Base-by-base conservation (phyloP, 2,797 vertebrate genomes). In the Stomatorhinus walkeri region DNA sequence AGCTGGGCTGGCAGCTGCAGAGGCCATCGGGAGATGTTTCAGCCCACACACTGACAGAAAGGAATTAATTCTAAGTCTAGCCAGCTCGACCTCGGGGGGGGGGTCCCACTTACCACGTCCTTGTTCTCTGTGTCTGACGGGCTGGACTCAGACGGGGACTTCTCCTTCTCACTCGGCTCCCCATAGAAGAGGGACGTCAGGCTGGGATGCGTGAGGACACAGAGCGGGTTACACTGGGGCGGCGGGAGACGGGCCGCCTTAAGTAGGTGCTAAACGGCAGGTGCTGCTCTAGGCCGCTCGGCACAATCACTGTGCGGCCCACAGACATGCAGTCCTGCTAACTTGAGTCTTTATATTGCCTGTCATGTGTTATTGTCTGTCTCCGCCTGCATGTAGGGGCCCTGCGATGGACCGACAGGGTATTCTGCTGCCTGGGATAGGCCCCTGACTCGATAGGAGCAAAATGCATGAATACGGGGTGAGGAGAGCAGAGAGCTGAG, bases 131-230 rank as follows among this genome's bases (percentile, higher is more conserved):
- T 93, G 81, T 99, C 98, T 24, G 97, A 94, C 8, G 97, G 97
- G 88, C 97, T 96, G 93, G 95, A 95, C 92, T 99, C 98, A 0
- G 97, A 98, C 0, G 98, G 98, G 2, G 98, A 98, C 92, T 98
- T 98, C n/a, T 99, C 98, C 92, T 98, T 99, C 93, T 99, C 98
- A 0, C 96, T 98, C 56, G 97, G 97, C 92, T 99, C 98, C 90
- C 98, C 98, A 0, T 99, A 98, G 94, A 99, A 98, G 91, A 99
- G 94, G 0, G 98, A 99, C 0, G 98, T 98, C 91, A 99, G 93
- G 93, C 98, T 99, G 93, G 59, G 88, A 88, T 8, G 28, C 7
- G 10, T 0, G 54, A 36, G 87, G 87, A 85, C 24, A 59, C 1
- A n/a, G 81, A 12, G 4, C 3, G 79, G 36, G 59, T 49, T 79